Evolutionary conservation across 2,797 vertebrate species (phyloP).

Genomic region (Spinibarbus caldwelli): DNA sequence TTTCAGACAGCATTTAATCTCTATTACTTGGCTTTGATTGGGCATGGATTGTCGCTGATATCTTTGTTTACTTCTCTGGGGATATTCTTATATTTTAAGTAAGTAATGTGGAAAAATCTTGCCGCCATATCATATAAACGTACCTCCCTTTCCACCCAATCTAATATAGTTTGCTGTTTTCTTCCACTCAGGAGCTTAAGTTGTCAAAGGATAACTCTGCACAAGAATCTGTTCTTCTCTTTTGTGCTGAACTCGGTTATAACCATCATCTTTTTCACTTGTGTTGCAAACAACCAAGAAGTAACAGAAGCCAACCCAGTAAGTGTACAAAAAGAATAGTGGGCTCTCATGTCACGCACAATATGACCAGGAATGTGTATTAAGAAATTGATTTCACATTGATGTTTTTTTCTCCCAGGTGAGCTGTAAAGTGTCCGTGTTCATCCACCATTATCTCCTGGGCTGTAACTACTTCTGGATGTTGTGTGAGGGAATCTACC

Average conservation of each 20-base stretch:
- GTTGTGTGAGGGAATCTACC: conserved; percentile 97
- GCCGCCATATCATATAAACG: background rate
- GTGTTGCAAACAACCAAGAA: conserved; percentile 83
- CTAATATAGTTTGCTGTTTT: conserved; percentile 11
- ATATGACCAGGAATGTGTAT: background rate
- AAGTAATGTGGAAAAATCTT: conserved; percentile 69
- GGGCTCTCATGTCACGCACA: background rate
- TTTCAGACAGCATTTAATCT: conserved; percentile 88
- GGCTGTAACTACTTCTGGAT: conserved; percentile 99
- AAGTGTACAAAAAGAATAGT: conserved; percentile 69
- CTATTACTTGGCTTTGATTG: conserved; percentile 93
- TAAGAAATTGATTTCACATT: background rate
- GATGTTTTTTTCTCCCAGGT: conserved; percentile 70
- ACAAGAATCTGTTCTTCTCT: conserved; percentile 98
- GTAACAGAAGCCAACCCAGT: conserved; percentile 84
- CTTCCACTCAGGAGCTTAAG: conserved; percentile 87
- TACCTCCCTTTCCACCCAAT: background rate
- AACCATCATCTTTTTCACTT: conserved; percentile 88
- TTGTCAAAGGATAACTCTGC: conserved; percentile 97
- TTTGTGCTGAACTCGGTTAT: conserved; percentile 92
- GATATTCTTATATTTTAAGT: conserved; percentile 98
- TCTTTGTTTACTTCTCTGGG: conserved; percentile 90
- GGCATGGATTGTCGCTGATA: conserved; percentile 91
- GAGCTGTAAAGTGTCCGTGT: conserved; percentile 89
- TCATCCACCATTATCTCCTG: conserved; percentile 91